These are phyloP conservation scores for Idaea dimidiata DNA, from an alignment of 2,888 invertebrate species.

Conservation along the genomic window DNA sequence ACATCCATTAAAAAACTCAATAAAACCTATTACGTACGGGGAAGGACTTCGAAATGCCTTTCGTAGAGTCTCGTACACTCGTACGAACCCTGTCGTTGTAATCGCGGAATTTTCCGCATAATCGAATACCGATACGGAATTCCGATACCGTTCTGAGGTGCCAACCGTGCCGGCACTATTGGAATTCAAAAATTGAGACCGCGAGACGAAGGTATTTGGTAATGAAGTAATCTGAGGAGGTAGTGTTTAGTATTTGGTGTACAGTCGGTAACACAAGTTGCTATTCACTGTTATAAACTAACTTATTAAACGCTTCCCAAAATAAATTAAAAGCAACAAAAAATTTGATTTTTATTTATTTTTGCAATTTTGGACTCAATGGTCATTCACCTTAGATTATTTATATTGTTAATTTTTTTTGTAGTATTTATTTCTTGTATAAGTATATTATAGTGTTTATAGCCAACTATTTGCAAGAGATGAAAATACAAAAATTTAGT, in stretches of 20 bases:
- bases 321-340: no score
- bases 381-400: no score
- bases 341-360: no score
- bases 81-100: constrained; percentile 28
- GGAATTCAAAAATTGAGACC: constrained; percentile 65
- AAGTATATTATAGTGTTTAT: no score
- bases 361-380: no score
- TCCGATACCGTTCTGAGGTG: constrained; percentile 57
- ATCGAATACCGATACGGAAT: constrained; percentile 70
- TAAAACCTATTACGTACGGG: background rate
- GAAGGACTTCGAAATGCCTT: background rate
- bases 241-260: background rate
- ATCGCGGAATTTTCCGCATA: constrained; percentile 49
- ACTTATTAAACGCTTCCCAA: no score
- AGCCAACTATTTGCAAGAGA: no score
- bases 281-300: background rate
- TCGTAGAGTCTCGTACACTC: background rate
- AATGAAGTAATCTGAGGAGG: constrained; percentile 18
- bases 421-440: no score
- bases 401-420: no score
- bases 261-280: background rate
- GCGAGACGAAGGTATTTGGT: constrained; percentile 35
- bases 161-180: constrained; percentile 48
- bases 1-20: background rate
- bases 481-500: no score